Evolutionary conservation across 2,888 invertebrate genomes (phyloP), one percentile per base, ranked within the genome.

Genomic region (Dichetophora obliterata): DNA sequence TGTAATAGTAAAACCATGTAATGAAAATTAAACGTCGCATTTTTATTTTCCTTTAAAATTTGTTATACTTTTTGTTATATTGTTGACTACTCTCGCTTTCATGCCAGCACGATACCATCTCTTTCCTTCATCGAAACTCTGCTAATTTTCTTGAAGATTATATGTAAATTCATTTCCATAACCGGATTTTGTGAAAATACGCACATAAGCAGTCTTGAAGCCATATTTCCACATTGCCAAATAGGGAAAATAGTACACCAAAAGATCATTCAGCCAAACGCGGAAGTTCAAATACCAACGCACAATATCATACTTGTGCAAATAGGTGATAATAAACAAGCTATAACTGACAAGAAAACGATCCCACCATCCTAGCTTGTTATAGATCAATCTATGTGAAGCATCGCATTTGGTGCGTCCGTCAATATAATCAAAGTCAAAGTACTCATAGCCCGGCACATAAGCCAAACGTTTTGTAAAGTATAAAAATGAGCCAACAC

Each of bases 231-330:
- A 91, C 87, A 93, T 93, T 0, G 94, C 94, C 61, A 95, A 82
- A 81, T 93, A 93, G 0, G 95, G 95, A 83, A 92, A 93, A 74
- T 93, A 91, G 81, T 92, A 92, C 86, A 93, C 92, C 0, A 95
- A 84, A 80, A 92, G 91, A 22, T 94, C 85, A 24, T 91, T 90
- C 1, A 93, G 83, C 83, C 90, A 89, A 85, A 93, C 92, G 70
- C 92, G 90, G 31, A 89, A 85, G 84, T 95, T 95, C 71, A 93
- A 91, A 82, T 92, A 92, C 61, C 91, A 86, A 11, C 94, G 91
- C 22, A 93, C 92, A 71, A 92, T 83, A 76, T 82, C 86, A 16
- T 90, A 91, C 9, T 88, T 86, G 82, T 92, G 90, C 11, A 92
- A 79, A 81, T 85, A 87, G 0, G 87, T 86, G 14, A 88, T 86